Evolutionary conservation across 1,140 invertebrate genomes (phyloP).

Genomic region (Leptopilina boulardi): DNA sequence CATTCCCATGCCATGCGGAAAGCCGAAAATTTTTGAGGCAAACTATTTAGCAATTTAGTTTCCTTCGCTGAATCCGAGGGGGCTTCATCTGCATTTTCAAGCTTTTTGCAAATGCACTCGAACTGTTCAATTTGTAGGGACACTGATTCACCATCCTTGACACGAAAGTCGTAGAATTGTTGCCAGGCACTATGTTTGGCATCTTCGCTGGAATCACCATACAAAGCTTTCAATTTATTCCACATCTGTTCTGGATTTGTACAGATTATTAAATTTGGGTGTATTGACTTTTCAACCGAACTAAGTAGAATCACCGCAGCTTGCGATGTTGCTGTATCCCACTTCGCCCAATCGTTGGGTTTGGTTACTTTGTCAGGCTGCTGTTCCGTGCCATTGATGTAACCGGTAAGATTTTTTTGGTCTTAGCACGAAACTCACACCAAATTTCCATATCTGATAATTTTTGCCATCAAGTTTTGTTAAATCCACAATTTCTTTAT

Average conservation of each 20-base stretch:
- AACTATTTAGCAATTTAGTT: neutral
- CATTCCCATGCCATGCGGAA: neutral
- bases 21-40: neutral
- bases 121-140: neutral
- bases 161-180: too few relatives aligned
- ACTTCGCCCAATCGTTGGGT: neutral
- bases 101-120: neutral
- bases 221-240: neutral
- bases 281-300: neutral
- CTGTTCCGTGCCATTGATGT: neutral
- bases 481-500: neutral
- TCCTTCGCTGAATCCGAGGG: neutral
- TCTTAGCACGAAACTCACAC: neutral
- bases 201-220: too few relatives aligned
- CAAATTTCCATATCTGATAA: neutral
- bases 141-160: too few relatives aligned
- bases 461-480: neutral
- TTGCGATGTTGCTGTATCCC: neutral
- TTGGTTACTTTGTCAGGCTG: neutral
- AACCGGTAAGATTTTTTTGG: neutral
- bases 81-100: neutral
- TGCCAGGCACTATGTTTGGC: too few relatives aligned
- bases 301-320: neutral
- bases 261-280: neutral
- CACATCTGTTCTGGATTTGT: neutral